phyloP scores from a whole-genome alignment of 2,888 invertebrate species.

The Anagyrus pseudococci region DNA sequence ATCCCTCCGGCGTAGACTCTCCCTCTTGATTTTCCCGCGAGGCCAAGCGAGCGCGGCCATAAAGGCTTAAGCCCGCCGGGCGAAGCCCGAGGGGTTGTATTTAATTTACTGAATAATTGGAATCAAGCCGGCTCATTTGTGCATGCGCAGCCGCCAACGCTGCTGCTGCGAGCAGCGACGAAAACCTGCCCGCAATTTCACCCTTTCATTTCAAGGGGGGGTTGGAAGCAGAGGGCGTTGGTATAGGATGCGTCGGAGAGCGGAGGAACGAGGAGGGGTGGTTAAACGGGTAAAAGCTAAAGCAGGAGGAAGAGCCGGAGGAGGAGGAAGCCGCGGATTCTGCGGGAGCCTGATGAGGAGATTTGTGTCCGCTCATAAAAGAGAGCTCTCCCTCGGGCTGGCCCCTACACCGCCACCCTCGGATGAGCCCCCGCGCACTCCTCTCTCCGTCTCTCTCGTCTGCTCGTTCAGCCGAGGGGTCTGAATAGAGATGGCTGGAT shows the following conservation, averaged over 20 bases:
- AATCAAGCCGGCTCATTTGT: conserved; percentile 61
- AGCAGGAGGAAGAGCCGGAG: not conserved
- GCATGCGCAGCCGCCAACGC: conserved; percentile 20
- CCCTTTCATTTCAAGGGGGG: conserved; percentile 15
- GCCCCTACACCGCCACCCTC: not conserved
- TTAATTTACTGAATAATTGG: conserved; percentile 63
- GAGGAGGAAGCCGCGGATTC: conserved; percentile 44
- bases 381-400: conserved; percentile 36
- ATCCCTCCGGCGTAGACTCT: not conserved
- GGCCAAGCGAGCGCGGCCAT: not conserved
- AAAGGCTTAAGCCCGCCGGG: not conserved
- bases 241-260: not conserved
- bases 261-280: not conserved
- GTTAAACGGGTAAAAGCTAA: no score
- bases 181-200: conserved; percentile 48
- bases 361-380: conserved; percentile 61
- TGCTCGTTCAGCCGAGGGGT: conserved; percentile 38
- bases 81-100: conserved; percentile 50
- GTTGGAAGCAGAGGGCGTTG: not conserved
- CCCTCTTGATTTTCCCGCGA: not conserved
- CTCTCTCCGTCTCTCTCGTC: not conserved
- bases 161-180: conserved; percentile 21
- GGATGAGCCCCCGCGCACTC: not conserved
- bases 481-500: conserved; percentile 58
- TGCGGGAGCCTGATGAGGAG: conserved; percentile 59